These are phyloP conservation scores for Cephus cinctus DNA, from an alignment of 1,140 invertebrate species.

Conservation along the genomic window DNA sequence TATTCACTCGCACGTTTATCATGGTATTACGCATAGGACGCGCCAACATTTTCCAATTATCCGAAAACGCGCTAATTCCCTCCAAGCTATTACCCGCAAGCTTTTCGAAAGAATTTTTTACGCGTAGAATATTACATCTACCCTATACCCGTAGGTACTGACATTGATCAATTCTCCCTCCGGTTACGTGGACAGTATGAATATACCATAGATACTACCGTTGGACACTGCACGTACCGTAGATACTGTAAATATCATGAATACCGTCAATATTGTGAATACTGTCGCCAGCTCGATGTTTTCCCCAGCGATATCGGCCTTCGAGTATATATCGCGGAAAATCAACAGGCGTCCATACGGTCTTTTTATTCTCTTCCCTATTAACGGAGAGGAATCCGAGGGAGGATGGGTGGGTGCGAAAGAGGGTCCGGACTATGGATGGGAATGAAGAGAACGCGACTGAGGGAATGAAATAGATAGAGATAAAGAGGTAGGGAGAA, in stretches of 20 bases:
- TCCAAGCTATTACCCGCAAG: background rate
- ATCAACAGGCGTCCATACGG: conserved; percentile 36
- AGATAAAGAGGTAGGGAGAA: conserved; percentile 12
- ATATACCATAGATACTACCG: background rate
- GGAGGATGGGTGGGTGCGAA: conserved; percentile 14
- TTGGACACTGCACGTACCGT: background rate
- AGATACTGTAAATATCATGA: background rate
- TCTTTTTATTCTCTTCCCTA: conserved; percentile 32
- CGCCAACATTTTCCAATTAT: conserved; percentile 6
- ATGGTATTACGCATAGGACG: too few species aligned
- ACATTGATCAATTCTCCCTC: background rate
- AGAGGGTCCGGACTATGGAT: background rate
- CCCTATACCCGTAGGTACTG: too few species aligned
- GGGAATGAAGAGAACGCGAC: too few species aligned
- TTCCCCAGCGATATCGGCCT: background rate
- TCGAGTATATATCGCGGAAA: conserved; percentile 33
- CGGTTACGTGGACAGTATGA: background rate
- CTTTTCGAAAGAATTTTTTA: too few species aligned
- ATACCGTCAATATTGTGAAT: background rate
- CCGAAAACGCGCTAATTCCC: background rate
- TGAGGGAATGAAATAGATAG: too few species aligned
- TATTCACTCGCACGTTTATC: too few species aligned
- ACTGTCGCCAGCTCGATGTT: background rate
- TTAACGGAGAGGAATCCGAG: conserved; percentile 29
- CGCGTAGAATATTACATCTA: too few species aligned